Evolutionary conservation across 2,888 invertebrate genomes (phyloP), one percentile per base, ranked within the genome.

Genomic region (Nudaria mundana): DNA sequence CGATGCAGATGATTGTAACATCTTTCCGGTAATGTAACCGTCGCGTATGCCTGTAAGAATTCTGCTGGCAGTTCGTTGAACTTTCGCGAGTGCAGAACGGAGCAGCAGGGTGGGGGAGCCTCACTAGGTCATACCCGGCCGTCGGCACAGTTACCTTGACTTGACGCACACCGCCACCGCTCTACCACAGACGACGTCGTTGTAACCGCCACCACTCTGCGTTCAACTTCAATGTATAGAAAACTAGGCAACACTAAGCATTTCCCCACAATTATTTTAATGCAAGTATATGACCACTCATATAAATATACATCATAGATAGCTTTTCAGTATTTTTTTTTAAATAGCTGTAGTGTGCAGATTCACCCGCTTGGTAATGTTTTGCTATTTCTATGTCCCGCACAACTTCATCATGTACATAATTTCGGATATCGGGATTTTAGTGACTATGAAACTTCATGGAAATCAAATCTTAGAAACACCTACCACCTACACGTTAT

Each of bases 111-210:
- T 71, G 81, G 84, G 83, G 84, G 81, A 76, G 71, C 78, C 66
- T 71, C 81, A 88, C 78, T 88, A 78, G 88, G 88, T 88, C 88
- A 86, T 71, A 72, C 76, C 76, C 74, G 88, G 86, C 81, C 88
- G 76, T 86, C 81, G 87, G 76, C 88, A 85, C 83, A 88, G 86
- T 88, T 88, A 88, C 87, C 88, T 88, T 88, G 87, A 87, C 85
- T 87, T 76, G 70, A 71, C 80, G 78, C 78, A 77, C 72, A 69
- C 68, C 52, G 47, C 49, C 52, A 44, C 51, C 63, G 55, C 65
- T 63, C 59, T 58, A 61, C 58, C 42, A 54, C 56, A 51, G 48
- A 52, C n/a, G n/a, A n/a, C 52, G 46, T 20, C 20, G 20, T 3
- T 20, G 20, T 44, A 48, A 58, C 49, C 47, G 58, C 46, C 55